Percentiles rank a stretch among this genome's conserved stretches.
Evolutionary conservation across 2,888 invertebrate species (phyloP).

Genomic region (Chymomyza procnemis): DNA sequence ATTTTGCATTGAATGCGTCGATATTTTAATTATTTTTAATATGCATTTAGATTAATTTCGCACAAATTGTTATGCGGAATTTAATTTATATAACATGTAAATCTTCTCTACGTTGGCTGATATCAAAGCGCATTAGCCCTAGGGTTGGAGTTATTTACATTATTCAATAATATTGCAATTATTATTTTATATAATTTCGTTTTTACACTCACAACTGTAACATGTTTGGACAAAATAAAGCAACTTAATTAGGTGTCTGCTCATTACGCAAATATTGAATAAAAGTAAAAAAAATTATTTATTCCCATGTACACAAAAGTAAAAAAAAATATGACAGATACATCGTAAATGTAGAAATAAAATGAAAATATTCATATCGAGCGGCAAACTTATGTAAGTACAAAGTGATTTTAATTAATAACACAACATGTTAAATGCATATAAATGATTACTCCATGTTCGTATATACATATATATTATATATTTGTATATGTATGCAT

Average conservation of each 20-base stretch:
- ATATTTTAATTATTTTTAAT: not conserved
- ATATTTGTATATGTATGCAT: conserved; percentile 22
- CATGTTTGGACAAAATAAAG: conserved; percentile 37
- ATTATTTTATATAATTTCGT: not conserved
- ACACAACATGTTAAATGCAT: conserved; percentile 37
- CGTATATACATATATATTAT: conserved; percentile 39
- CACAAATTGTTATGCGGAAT: not conserved
- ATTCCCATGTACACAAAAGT: not conserved
- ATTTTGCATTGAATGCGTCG: not conserved
- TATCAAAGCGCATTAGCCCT: not conserved
- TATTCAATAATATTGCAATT: not conserved
- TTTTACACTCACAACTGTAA: not conserved
- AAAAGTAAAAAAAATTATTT: not conserved
- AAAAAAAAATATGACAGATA: not conserved
- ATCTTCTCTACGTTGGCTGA: not conserved
- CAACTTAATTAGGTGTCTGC: conserved; percentile 34
- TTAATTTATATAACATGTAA: not conserved
- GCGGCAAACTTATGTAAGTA: conserved; percentile 11
- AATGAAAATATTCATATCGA: conserved; percentile 28
- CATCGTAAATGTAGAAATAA: conserved; percentile 23
- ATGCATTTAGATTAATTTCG: not conserved
- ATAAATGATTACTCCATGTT: too few species aligned
- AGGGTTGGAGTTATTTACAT: not conserved
- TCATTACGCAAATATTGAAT: conserved; percentile 5
- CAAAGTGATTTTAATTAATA: conserved; percentile 59